phyloP scores from a whole-genome alignment of 2,797 vertebrate species.

The Xyrichtys novacula region DNA sequence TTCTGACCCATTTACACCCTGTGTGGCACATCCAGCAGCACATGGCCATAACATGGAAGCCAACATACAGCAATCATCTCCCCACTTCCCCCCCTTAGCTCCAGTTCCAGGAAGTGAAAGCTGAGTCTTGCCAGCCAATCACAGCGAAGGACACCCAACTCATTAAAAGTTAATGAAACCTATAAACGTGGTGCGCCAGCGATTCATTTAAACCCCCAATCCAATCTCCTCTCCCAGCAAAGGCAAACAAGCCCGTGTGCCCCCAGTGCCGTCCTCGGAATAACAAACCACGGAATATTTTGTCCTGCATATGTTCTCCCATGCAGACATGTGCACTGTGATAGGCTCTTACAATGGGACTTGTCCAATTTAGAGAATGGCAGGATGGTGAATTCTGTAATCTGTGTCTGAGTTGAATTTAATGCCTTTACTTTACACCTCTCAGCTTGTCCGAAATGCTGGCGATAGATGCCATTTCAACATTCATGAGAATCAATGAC shows the following conservation, averaged over 20 bases:
- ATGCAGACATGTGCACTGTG: slow-evolving; percentile 80
- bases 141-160: slow-evolving; percentile 86
- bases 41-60: slow-evolving; percentile 67
- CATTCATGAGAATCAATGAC: slow-evolving; percentile 87
- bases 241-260: slow-evolving; percentile 88
- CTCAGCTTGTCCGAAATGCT: slow-evolving; percentile 75
- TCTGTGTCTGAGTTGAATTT: slow-evolving; percentile 77
- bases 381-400: slow-evolving; percentile 82
- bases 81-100: slow-evolving; percentile 60
- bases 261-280: slow-evolving; percentile 84
- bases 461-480: slow-evolving; percentile 79
- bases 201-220: slow-evolving; percentile 89
- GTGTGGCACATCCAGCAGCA: slow-evolving; percentile 64
- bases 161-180: slow-evolving; percentile 92
- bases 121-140: slow-evolving; percentile 80
- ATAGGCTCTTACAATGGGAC: slow-evolving; percentile 82
- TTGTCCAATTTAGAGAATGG: slow-evolving; percentile 86
- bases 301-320: slow-evolving; percentile 87
- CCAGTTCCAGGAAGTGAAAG: slow-evolving; percentile 79
- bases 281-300: slow-evolving; percentile 88
- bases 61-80: slow-evolving; percentile 66
- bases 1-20: slow-evolving; percentile 58
- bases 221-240: slow-evolving; percentile 88
- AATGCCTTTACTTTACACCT: slow-evolving; percentile 79
- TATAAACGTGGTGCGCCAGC: slow-evolving; percentile 88